Conservation (phyloP, 92 coral and sea anemone genomes). For the Actinernus sp. region DNA sequence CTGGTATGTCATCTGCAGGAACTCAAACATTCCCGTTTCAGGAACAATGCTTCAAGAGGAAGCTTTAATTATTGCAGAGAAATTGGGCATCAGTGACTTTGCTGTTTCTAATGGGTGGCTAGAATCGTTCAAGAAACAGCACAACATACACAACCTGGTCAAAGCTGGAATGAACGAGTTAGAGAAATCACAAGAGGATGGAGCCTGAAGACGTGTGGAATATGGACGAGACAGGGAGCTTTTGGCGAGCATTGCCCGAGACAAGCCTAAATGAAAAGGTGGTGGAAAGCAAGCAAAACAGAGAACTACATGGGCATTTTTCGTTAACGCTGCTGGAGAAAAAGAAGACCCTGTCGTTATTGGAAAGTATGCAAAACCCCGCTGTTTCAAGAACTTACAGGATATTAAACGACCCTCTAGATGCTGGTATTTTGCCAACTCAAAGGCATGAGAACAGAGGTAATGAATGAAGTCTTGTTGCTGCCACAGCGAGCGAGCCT, state of each 20-base stretch:
- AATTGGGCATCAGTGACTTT: background rate
- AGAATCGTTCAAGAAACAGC: background rate
- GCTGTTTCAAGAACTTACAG: slow-evolving; percentile 45
- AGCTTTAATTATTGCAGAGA: background rate
- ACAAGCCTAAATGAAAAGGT: background rate
- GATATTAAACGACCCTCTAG: too few species aligned
- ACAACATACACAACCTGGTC: background rate
- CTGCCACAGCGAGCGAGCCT: too few species aligned
- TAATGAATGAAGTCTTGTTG: too few species aligned
- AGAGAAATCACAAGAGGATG: slow-evolving; percentile 56
- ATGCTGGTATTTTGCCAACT: too few species aligned
- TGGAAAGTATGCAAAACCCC: slow-evolving; percentile 50
- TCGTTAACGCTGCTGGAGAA: slow-evolving; percentile 71
- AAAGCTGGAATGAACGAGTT: background rate
- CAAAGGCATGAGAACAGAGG: too few species aligned
- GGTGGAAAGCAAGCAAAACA: slow-evolving; percentile 42
- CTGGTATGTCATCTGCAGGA: slow-evolving; percentile 41
- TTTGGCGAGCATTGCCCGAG: slow-evolving; percentile 53
- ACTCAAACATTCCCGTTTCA: slow-evolving; percentile 9
- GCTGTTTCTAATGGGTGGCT: background rate
- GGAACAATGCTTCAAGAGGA: background rate
- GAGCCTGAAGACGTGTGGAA: slow-evolving; percentile 59
- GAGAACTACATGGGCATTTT: slow-evolving; percentile 68
- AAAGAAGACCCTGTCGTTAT: slow-evolving; percentile 69
- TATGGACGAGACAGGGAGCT: slow-evolving; percentile 67